Percentiles rank a stretch among this genome's conserved stretches.
phyloP scores from a whole-genome alignment of 1,140 invertebrate species.

The Telenomus remus region DNA sequence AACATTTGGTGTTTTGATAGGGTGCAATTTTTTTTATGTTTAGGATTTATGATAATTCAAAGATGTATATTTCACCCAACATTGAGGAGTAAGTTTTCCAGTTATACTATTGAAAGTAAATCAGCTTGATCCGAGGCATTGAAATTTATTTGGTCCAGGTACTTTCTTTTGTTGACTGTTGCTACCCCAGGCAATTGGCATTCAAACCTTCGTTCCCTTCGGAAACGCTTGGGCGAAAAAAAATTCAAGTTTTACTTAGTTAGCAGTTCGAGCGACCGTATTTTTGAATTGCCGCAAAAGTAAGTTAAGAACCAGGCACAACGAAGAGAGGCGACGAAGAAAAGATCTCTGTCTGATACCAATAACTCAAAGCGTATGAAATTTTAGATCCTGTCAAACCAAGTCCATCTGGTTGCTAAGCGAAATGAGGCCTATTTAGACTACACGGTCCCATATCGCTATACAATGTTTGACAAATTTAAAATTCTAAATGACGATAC shows the following conservation, averaged over 20 bases:
- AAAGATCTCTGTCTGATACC: slow-evolving; percentile 29
- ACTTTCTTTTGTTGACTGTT: slow-evolving; percentile 42
- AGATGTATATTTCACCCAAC: not conserved
- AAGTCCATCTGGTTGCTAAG: too few species aligned
- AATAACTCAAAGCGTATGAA: too few species aligned
- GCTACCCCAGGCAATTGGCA: slow-evolving; percentile 20
- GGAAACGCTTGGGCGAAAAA: slow-evolving; percentile 24
- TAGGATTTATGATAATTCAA: not conserved
- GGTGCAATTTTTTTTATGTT: not conserved
- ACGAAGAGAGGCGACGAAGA: not conserved
- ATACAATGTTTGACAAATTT: too few species aligned
- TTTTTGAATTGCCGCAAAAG: slow-evolving; percentile 31
- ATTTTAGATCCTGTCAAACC: too few species aligned
- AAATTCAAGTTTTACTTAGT: slow-evolving; percentile 16
- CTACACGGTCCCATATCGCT: too few species aligned
- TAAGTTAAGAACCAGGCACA: slow-evolving; percentile 5
- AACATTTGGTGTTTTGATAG: too few species aligned
- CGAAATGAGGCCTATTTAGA: too few species aligned
- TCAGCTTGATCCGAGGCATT: slow-evolving; percentile 21
- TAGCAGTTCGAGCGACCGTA: slow-evolving; percentile 9
- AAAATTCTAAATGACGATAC: too few species aligned
- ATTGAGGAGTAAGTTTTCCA: slow-evolving; percentile 22
- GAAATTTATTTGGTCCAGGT: slow-evolving; percentile 35
- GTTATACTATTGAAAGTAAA: slow-evolving; percentile 15
- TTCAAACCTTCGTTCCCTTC: slow-evolving; percentile 11